A percentile compares a stretch with the other conserved stretches of the same genome.
These are phyloP conservation scores for Enteromius trimaculatus DNA, from an alignment of 2,797 vertebrate species.

Conservation along the genomic window DNA sequence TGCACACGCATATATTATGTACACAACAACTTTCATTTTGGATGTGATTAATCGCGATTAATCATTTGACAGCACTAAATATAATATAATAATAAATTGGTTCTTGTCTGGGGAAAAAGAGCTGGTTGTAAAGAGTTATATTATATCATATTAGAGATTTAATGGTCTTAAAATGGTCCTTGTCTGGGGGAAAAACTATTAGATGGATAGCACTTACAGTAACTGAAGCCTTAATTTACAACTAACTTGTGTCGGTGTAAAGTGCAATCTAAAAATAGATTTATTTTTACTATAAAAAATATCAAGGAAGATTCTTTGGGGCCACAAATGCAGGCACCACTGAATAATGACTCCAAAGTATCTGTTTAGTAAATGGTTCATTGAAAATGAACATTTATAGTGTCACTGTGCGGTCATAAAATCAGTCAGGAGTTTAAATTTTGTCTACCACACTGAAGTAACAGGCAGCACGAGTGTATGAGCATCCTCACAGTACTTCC, in stretches of 20 bases:
- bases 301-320: not conserved
- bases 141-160: not conserved
- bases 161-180: not conserved
- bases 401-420: not conserved
- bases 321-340: not conserved
- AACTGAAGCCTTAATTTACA: not conserved
- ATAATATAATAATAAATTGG: too few relatives aligned
- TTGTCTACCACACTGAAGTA: not conserved
- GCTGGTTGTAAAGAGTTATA: too few relatives aligned
- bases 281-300: not conserved
- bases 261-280: not conserved
- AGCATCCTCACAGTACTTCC: not conserved
- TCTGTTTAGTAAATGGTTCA: not conserved
- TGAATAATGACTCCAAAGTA: not conserved
- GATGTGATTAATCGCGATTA: too few relatives aligned
- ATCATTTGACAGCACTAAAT: too few relatives aligned
- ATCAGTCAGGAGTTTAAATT: not conserved
- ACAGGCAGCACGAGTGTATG: not conserved
- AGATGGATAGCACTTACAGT: not conserved
- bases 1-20: too few relatives aligned
- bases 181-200: not conserved
- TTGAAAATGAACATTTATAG: not conserved
- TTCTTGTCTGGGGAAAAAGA: not conserved
- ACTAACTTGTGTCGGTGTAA: not conserved
- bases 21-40: too few relatives aligned